Base-by-base conservation (phyloP, 2,797 vertebrate species). In the Chloroceryle inda region DNA sequence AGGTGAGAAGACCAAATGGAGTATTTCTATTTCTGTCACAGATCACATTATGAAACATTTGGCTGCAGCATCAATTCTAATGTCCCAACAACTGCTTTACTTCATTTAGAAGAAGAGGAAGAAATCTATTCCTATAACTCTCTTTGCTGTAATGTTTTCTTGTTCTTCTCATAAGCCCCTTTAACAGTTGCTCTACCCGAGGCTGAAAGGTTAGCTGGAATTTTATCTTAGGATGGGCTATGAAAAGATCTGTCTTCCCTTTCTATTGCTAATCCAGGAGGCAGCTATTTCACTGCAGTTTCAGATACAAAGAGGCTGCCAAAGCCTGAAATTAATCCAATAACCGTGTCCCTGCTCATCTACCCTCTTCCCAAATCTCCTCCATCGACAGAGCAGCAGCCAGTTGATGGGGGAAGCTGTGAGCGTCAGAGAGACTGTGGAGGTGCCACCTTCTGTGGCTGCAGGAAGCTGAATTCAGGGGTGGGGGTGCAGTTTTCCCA, bases 161-260 rank as follows among this genome's bases (percentile, higher is more conserved):
- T 14, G 2, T 45, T 22, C 42, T 19, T 2, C 5, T 61, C 45
- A 47, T 29, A 76, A 38, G 5, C 1, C 1, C 1, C 13, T 74
- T 31, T 63, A 12, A 5, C 59, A 52, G 12, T 40, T 74, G 10
- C 20, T 71, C 10, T 20, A 13, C 27, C 13, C 68, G 71, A 74
- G 61, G 3, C 37, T 35, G 29, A 14, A 14, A 77, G 31, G 6
- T 10, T 10, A 72, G 10, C 4, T 35, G 33, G 21, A 40, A 29
- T 5, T 69, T 88, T 53, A n/a, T 20, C 15, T 13, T 31, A 22
- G 26, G 23, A 64, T 38, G n/a, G 17, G 5, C 2, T 71, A 6
- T 69, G 21, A 13, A 37, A 72, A 87, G 35, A 24, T 40, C 11
- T 42, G 29, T 2, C 24, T 56, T 77, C 15, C 3, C 14, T 76